phyloP scores from a whole-genome alignment of 2,797 vertebrate genomes.

The Pempheris klunzingeri region DNA sequence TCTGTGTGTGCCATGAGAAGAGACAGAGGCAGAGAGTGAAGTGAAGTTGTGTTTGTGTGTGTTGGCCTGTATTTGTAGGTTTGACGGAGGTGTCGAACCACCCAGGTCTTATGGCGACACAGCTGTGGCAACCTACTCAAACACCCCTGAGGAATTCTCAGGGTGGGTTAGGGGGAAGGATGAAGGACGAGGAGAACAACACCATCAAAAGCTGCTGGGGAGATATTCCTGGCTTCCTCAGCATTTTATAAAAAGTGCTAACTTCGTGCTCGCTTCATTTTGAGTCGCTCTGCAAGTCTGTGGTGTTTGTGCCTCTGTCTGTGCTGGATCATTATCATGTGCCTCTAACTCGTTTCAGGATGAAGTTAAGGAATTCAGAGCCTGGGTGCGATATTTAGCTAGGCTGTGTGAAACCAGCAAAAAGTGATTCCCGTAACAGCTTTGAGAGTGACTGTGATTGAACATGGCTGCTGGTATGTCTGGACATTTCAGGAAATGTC shows the following conservation, averaged over 20 bases:
- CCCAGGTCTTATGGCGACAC: conserved; percentile 42
- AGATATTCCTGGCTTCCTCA: conserved; percentile 11
- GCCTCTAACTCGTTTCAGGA: conserved; percentile 59
- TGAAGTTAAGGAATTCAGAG: conserved; percentile 69
- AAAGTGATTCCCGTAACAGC: conserved; percentile 62
- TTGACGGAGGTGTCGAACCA: conserved; percentile 60
- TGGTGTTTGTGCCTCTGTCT: conserved; percentile 6
- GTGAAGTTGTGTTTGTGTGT: conserved; percentile 31
- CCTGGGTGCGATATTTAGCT: conserved; percentile 64
- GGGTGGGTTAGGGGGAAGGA: conserved; percentile 24
- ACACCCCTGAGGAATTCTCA: conserved; percentile 48
- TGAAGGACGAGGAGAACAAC: conserved; percentile 19
- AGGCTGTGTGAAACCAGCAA: conserved; percentile 59
- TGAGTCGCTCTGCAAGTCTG: neutral
- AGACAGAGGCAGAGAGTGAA: conserved; percentile 20
- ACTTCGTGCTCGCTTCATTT: conserved; percentile 30
- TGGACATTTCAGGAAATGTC: neutral
- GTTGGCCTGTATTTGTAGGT: conserved; percentile 27
- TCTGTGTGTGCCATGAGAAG: conserved; percentile 15
- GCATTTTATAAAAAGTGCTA: neutral
- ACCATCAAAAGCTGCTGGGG: conserved; percentile 7
- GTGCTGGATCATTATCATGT: conserved; percentile 63
- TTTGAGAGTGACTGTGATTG: conserved; percentile 30
- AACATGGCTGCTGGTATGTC: neutral
- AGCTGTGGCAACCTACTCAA: conserved; percentile 49